Conservation (phyloP, 2,888 invertebrate genomes). For the Hecatera dysodea region DNA sequence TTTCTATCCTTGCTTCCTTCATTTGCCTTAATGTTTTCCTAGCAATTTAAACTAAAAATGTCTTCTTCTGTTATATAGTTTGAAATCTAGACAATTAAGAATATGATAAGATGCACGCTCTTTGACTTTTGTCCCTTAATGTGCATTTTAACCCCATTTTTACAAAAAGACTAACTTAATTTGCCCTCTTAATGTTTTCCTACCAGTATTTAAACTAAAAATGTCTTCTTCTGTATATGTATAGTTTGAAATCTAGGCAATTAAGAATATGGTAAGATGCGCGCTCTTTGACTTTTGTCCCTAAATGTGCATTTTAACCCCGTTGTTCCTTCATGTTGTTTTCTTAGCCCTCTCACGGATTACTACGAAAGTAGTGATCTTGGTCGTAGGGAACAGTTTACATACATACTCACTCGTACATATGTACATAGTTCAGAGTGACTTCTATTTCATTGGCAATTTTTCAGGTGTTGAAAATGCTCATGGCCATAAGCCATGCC, state of each 20-base stretch:
- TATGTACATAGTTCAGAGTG: too few species aligned
- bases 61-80: too few species aligned
- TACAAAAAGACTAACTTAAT: too few species aligned
- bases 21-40: background rate
- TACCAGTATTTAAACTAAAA: too few species aligned
- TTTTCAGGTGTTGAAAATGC: too few species aligned
- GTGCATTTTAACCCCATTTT: constrained; percentile 54
- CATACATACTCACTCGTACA: too few species aligned
- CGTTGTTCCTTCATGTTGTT: constrained; percentile 9
- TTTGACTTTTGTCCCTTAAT: constrained; percentile 27
- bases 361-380: background rate
- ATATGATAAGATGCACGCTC: constrained; percentile 86
- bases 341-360: background rate
- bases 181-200: too few species aligned
- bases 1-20: constrained; percentile 22
- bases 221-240: too few species aligned
- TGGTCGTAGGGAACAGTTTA: background rate
- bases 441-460: too few species aligned
- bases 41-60: too few species aligned
- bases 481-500: too few species aligned
- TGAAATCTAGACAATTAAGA: constrained; percentile 76
- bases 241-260: constrained; percentile 50
- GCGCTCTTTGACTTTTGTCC: constrained; percentile 35
- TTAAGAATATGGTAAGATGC: constrained; percentile 89
- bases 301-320: constrained; percentile 54